These are phyloP conservation scores for Sycophila sp. DNA, from an alignment of 1,140 invertebrate genomes.

Conservation along the genomic window DNA sequence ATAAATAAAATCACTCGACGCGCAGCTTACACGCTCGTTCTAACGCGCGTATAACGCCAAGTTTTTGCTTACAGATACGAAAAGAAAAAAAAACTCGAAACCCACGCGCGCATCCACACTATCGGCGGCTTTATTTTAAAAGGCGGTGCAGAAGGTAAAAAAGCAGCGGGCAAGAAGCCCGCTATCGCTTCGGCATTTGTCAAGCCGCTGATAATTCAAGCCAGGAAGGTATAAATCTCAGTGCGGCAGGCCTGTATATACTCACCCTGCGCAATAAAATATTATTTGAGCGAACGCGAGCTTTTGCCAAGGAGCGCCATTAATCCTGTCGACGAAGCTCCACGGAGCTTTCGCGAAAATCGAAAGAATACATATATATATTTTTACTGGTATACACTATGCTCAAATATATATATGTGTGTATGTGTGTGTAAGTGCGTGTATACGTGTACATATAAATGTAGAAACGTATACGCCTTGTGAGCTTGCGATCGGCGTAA, in stretches of 20 bases:
- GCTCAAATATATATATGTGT: slow-evolving; percentile 12
- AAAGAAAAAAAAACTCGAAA: background rate
- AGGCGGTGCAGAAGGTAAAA: background rate
- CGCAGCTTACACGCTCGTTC: background rate
- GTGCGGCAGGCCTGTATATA: background rate
- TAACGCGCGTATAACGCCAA: too few relatives aligned
- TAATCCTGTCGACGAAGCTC: slow-evolving; percentile 1
- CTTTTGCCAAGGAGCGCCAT: slow-evolving; percentile 18
- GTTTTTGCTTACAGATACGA: background rate
- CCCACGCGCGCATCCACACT: background rate
- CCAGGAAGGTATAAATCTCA: slow-evolving; percentile 32
- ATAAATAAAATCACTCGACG: background rate
- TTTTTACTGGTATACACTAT: too few relatives aligned
- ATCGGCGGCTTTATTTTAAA: background rate
- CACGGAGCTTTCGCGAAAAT: slow-evolving; percentile 30
- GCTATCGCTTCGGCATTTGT: slow-evolving; percentile 8
- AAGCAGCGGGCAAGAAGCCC: background rate
- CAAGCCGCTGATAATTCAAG: slow-evolving; percentile 15
- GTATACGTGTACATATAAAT: background rate
- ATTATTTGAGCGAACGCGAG: slow-evolving; percentile 12
- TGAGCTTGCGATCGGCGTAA: slow-evolving; percentile 50
- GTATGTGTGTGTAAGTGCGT: too few relatives aligned
- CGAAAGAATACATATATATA: too few relatives aligned
- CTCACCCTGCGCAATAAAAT: slow-evolving; percentile 2
- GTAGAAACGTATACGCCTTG: background rate